phyloP scores from a whole-genome alignment of 1,140 invertebrate species.

The Venturia canescens region DNA sequence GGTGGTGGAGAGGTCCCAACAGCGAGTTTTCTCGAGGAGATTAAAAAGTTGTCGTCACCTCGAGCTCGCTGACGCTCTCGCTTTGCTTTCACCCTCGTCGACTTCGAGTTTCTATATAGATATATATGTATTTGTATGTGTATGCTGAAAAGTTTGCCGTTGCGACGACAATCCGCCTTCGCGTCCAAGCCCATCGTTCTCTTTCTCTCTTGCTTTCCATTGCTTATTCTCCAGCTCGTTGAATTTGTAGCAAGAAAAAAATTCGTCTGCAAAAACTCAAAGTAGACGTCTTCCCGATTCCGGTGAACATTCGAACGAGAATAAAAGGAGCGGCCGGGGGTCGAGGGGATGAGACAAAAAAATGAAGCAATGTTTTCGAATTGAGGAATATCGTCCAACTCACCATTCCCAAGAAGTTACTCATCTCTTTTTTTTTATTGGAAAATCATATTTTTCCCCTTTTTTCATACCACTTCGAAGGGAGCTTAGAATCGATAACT shows the following conservation, averaged over 20 bases:
- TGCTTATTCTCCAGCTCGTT: background rate
- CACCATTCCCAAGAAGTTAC: no score
- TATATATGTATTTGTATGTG: background rate
- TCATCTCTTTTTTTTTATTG: no score
- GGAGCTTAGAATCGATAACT: no score
- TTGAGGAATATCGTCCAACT: background rate
- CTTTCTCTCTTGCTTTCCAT: conserved; percentile 35
- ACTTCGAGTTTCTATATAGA: no score
- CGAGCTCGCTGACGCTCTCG: conserved; percentile 39
- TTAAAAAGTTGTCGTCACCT: conserved; percentile 67
- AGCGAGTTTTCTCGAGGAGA: conserved; percentile 60
- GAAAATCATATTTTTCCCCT: no score
- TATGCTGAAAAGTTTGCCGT: conserved; percentile 28
- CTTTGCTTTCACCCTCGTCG: background rate
- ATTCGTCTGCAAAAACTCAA: background rate
- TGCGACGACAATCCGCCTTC: conserved; percentile 11
- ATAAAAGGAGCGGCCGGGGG: no score
- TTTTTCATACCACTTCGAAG: no score
- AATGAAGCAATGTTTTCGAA: background rate
- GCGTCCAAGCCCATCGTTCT: background rate
- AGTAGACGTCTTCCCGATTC: background rate
- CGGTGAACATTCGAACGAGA: background rate
- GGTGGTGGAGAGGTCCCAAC: conserved; percentile 47
- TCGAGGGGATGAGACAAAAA: no score
- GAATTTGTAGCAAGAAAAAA: conserved; percentile 1